Base-by-base conservation (phyloP, 1,140 invertebrate species). In the Asbolus verrucosus region DNA sequence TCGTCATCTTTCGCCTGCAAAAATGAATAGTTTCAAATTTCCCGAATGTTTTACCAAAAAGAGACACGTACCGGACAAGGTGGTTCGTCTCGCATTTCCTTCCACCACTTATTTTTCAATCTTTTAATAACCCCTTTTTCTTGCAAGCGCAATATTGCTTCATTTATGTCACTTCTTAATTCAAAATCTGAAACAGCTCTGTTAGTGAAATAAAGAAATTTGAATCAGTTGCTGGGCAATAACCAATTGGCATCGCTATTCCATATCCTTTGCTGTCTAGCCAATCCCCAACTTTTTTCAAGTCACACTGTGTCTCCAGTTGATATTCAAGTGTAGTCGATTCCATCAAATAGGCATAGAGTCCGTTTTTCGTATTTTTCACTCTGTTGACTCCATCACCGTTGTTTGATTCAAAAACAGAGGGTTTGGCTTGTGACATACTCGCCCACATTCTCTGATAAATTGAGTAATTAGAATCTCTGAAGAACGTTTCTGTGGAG, bases 61-160 rank as follows among this genome's bases (percentile, higher is more conserved):
- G 6, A 36, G 5, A 36, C 24, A 4, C 24, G 24, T 30, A 54
- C 50, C 15, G 43, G 19, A 61, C 69, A 71, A 4, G 33, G 43
- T 0, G 18, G 19, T 2, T 83, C 77, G 0, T 79, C 81, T 5
- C 82, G 76, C 11, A 84, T 85, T 15, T 88, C 83, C 78, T 89
- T 87, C 94, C 94, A 96, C 94, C 94, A 96, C 77, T 90, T 91
- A 18, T 88, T 86, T 79, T 95, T 95, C 11, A 96, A 79, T 41
- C 89, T 84, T 41, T 89, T 84, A 3, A 97, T 80, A 65, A 84
- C 85, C 1, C 93, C 94, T 65, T 87, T 87, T 81, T 96, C 94
- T 77, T 94, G 92, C 2, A 96, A 79, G 75, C 88, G 87, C 2
- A 96, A 78, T 14, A 97, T 89, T 3, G 91, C 88, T 24, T 87